Base-by-base conservation (phyloP, 2,113 vertebrate species). In the Xenopus laevis region DNA sequence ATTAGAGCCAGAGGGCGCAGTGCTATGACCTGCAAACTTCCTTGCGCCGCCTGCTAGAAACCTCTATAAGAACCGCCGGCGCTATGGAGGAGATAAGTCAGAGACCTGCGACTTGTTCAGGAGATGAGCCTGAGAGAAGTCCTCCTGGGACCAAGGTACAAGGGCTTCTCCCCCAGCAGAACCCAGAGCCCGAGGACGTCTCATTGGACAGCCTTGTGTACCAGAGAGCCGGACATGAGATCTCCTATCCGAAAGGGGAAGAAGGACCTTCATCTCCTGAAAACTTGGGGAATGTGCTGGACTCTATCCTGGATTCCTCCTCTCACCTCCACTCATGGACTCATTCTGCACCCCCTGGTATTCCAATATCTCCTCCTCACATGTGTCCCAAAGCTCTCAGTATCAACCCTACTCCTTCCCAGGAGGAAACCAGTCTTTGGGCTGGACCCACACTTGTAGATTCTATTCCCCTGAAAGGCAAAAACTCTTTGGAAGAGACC, bases 261-360 rank as follows among this genome's bases (percentile, higher is more conserved):
- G n/a, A n/a, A 78, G 78, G 75, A 6, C 74, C 46, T 55, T 77
- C 57, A 27, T 69, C 81, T 33, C 23, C 82, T 67, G 89, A 86
- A 61, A 79, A 78, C 33, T 65, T 92, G 76, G 86, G 91, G 72
- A 81, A 85, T 47, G 90, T 91, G 74, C 70, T 90, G 60, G 87
- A 91, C 78, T 85, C 86, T 0, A 79, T 91, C 3, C 78, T 91
- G 81, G 71, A 68, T 0, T 82, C 88, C 10, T 82, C 87, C 4
- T 77, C 50, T 65, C 40, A 81, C 63, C 78, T 21, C 33, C 60
- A 70, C 21, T 55, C 86, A 1, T 91, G 90, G 89, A 69, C 82
- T n/a, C 82, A 89, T 40, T 87, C 87, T 70, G 82, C 77, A 58
- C 21, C 80, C 0, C 82, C 83, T 2, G 6, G 69, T n/a, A n/a